Base-by-base conservation (phyloP, 92 coral and sea anemone genomes). In the Heteractis magnifica region DNA sequence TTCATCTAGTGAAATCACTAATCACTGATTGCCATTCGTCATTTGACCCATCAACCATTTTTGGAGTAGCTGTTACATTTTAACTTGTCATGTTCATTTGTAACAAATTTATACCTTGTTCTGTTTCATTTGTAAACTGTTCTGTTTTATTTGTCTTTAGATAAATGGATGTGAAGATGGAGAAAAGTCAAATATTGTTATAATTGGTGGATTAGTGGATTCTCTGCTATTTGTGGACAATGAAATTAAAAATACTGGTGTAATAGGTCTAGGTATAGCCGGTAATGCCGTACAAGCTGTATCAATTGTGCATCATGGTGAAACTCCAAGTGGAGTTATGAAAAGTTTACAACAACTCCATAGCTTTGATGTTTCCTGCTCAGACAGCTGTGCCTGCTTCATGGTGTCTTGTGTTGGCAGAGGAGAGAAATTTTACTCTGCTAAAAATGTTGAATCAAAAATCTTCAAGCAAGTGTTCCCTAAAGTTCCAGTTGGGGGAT, bases 341-440 rank as follows among this genome's bases (percentile, higher is more conserved):
- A 87, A 91, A 73, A 87, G 89, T 53, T 79, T 95, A 50, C 74
- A 82, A 80, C 83, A 90, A 72, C 81, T 87, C 50, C 87, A 75
- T 49, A 62, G 80, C 77, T 93, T 88, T 72, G 87, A 89, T 20
- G 85, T 91, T 52, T 81, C 93, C 16, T 73, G 88, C 51, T 78
- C 89, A 1, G 83, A 84, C 34, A 83, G 86, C 68, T 82, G 90
- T 55, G 89, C 91, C 19, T 94, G 98, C 82, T 97, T 97, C 78
- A 87, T 97, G 94, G 98, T 92, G 75, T 89, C 94, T 3, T 97
- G 99, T 83, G 88, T 92, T 74, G 96, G 96, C 19, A 88, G 97
- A 59, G 95, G 93, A 18, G 89, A 88, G 86, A 87, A 81, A 49
- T 88, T 90, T 80, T 93, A 91, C 90, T 49, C 74, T 68, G 89